Percentiles rank a stretch among this genome's conserved stretches.
These are phyloP conservation scores for Eupsilia transversa DNA, from an alignment of 2,888 invertebrate genomes.

Conservation along the genomic window DNA sequence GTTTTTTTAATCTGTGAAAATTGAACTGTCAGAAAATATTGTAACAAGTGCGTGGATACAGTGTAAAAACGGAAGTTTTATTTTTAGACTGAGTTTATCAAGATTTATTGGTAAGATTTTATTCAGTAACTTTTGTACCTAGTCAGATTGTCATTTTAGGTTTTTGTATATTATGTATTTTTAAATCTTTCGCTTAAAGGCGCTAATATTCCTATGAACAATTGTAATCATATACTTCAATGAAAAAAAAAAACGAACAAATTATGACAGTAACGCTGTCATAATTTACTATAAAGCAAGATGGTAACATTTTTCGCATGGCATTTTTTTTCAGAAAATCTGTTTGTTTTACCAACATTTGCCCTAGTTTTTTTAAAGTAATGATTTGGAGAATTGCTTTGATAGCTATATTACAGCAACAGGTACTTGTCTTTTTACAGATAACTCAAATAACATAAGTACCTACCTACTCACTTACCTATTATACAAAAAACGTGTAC, in stretches of 20 bases:
- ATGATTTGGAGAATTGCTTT: not conserved
- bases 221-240: not conserved
- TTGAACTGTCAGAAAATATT: constrained; percentile 41
- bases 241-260: not conserved
- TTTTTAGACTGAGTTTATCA: constrained; percentile 18
- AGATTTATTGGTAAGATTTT: constrained; percentile 50
- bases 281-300: not conserved
- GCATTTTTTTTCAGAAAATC: not conserved
- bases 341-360: not conserved
- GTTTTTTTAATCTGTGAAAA: constrained; percentile 40
- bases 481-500: constrained; percentile 27
- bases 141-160: not conserved
- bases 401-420: not conserved
- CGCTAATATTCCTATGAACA: not conserved
- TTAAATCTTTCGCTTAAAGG: not conserved
- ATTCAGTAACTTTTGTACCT: not conserved
- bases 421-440: not conserved
- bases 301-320: not conserved
- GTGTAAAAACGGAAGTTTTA: constrained; percentile 37
- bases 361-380: not conserved
- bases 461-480: not conserved
- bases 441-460: not conserved
- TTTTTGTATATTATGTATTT: not conserved
- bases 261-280: not conserved
- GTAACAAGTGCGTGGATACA: constrained; percentile 42